Percentiles rank a stretch among this genome's conserved stretches.
These are phyloP conservation scores for Brachionus rotundiformis DNA, from an alignment of 1,140 invertebrate genomes.

Conservation along the genomic window DNA sequence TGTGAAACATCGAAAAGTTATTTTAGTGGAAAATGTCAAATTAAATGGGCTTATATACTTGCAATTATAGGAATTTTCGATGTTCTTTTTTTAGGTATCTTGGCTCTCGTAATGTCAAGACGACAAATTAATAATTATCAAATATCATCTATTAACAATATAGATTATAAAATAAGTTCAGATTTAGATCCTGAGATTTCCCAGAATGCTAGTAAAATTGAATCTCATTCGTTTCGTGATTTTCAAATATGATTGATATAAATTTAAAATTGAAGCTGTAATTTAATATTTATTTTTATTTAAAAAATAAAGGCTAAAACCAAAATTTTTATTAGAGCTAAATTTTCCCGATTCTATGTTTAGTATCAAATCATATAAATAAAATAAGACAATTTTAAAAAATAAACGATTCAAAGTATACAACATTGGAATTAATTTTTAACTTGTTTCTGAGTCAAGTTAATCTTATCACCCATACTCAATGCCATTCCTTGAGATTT, in stretches of 20 bases:
- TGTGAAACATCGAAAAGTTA: slow-evolving; percentile 69
- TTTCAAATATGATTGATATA: slow-evolving; percentile 29
- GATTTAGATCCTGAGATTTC: neutral
- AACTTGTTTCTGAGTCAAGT: slow-evolving; percentile 42
- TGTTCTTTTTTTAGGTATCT: slow-evolving; percentile 79
- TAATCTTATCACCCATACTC: slow-evolving; percentile 68
- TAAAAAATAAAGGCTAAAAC: neutral
- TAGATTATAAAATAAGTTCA: slow-evolving; percentile 7
- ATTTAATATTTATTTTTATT: neutral
- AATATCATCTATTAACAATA: neutral
- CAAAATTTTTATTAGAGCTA: slow-evolving; percentile 2
- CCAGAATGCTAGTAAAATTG: neutral
- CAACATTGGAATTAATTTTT: slow-evolving; percentile 33
- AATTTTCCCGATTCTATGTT: neutral
- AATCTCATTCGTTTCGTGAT: slow-evolving; percentile 26
- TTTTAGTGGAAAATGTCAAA: slow-evolving; percentile 38
- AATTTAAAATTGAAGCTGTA: neutral
- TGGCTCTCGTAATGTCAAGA: slow-evolving; percentile 89
- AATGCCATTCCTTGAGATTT: slow-evolving; percentile 99
- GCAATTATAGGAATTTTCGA: slow-evolving; percentile 88
- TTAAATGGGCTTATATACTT: slow-evolving; percentile 87
- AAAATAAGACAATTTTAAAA: neutral
- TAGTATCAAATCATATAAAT: slow-evolving; percentile 1
- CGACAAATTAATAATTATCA: slow-evolving; percentile 56
- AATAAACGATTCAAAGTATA: neutral